Conservation (phyloP, 2,797 vertebrate genomes). For the Paedocypris micromegethes region DNA sequence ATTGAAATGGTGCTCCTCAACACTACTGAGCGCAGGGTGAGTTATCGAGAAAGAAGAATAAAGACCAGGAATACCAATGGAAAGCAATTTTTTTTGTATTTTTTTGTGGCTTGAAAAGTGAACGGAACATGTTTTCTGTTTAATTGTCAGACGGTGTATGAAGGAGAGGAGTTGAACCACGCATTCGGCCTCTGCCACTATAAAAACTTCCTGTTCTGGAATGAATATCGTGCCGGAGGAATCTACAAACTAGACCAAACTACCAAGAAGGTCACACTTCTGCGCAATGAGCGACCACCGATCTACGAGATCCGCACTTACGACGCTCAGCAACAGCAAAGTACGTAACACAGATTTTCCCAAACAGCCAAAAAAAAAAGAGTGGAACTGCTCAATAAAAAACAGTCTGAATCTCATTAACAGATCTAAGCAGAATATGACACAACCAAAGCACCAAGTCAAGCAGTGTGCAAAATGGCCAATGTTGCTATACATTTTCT, state of each 20-base stretch:
- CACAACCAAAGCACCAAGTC: no score
- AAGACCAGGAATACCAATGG: background rate
- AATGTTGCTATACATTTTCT: no score
- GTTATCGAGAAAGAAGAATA: conserved; percentile 12
- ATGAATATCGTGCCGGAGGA: conserved; percentile 81
- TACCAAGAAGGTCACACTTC: conserved; percentile 79
- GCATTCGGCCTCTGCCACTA: conserved; percentile 83
- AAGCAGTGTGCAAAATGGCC: no score
- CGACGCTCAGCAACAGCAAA: conserved; percentile 93
- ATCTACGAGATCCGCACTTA: conserved; percentile 98
- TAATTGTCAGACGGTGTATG: conserved; percentile 81
- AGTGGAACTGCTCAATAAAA: no score
- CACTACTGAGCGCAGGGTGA: conserved; percentile 82
- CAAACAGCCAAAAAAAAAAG: no score
- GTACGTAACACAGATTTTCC: conserved; percentile 52
- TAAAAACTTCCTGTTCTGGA: conserved; percentile 80
- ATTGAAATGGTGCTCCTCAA: conserved; percentile 92
- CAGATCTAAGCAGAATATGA: no score
- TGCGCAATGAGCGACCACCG: conserved; percentile 90
- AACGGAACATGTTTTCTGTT: conserved; percentile 20
- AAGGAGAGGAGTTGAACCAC: conserved; percentile 82
- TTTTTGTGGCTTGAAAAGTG: background rate
- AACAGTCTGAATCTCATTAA: no score
- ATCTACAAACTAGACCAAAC: conserved; percentile 87
- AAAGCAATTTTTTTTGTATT: background rate